phyloP scores from a whole-genome alignment of 2,797 vertebrate genomes.

The Eidolon dupreanum region DNA sequence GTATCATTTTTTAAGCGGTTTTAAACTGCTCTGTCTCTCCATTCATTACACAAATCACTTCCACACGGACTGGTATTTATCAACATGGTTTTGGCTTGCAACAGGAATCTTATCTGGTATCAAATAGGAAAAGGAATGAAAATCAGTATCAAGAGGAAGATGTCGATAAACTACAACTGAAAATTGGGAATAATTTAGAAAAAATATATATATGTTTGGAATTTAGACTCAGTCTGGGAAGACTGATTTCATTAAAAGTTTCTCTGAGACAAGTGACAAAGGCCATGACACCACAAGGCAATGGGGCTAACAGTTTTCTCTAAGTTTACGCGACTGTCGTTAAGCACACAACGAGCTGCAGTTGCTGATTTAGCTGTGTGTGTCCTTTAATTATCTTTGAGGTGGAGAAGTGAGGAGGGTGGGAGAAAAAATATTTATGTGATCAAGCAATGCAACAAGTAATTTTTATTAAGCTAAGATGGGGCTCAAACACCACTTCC shows the following conservation, averaged over 20 bases:
- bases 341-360: accelerated
- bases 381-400: neutral
- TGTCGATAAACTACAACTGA: conserved; percentile 46
- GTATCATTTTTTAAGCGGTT: conserved; percentile 14
- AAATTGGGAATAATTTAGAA: conserved; percentile 42
- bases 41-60: conserved; percentile 4
- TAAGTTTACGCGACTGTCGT: neutral
- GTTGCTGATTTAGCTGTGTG: neutral
- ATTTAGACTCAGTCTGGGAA: neutral
- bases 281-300: neutral
- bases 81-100: conserved; percentile 45
- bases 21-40: conserved; percentile 41
- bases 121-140: conserved; percentile 61
- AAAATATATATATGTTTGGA: neutral
- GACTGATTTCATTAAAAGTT: conserved; percentile 26
- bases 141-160: conserved; percentile 8
- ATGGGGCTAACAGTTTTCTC: neutral
- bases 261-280: conserved; percentile 12
- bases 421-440: neutral
- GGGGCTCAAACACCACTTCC: neutral
- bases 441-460: neutral
- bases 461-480: neutral
- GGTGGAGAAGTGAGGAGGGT: neutral
- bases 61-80: conserved; percentile 57
- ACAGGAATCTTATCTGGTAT: conserved; percentile 63